phyloP scores from a whole-genome alignment of 1,140 invertebrate species.

The Harpegnathos saltator region DNA sequence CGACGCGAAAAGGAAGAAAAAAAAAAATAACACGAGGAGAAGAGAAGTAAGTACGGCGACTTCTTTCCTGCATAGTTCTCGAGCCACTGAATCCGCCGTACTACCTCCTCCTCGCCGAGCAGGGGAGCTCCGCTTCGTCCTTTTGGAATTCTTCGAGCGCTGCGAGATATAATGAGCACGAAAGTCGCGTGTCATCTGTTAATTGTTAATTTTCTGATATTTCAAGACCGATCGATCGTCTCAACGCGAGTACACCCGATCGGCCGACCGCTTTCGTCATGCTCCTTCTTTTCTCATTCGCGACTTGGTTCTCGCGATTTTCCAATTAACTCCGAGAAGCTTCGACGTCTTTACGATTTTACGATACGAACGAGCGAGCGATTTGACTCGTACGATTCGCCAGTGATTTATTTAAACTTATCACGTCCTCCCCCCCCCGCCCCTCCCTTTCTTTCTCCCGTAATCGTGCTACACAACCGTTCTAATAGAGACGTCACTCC shows the following conservation, averaged over 20 bases:
- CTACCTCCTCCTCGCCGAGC: background rate
- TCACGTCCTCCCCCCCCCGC: too few relatives aligned
- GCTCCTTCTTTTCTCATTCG: background rate
- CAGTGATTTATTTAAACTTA: slow-evolving; percentile 31
- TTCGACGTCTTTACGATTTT: slow-evolving; percentile 18
- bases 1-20: background rate
- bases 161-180: slow-evolving; percentile 26
- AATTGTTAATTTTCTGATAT: too few relatives aligned
- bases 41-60: slow-evolving; percentile 24
- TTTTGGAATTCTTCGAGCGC: slow-evolving; percentile 2
- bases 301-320: background rate
- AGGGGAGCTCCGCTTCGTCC: slow-evolving; percentile 23
- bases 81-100: slow-evolving; percentile 23
- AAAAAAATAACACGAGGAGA: too few relatives aligned
- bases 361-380: background rate
- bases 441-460: too few relatives aligned
- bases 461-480: slow-evolving; percentile 1
- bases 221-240: too few relatives aligned
- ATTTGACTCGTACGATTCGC: background rate
- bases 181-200: slow-evolving; percentile 20
- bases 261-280: background rate
- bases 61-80: slow-evolving; percentile 39
- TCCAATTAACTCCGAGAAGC: background rate
- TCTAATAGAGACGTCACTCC: slow-evolving; percentile 45
- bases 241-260: too few relatives aligned